Evolutionary conservation across 2,888 invertebrate genomes (phyloP).

Genomic region (Agrotis puta): DNA sequence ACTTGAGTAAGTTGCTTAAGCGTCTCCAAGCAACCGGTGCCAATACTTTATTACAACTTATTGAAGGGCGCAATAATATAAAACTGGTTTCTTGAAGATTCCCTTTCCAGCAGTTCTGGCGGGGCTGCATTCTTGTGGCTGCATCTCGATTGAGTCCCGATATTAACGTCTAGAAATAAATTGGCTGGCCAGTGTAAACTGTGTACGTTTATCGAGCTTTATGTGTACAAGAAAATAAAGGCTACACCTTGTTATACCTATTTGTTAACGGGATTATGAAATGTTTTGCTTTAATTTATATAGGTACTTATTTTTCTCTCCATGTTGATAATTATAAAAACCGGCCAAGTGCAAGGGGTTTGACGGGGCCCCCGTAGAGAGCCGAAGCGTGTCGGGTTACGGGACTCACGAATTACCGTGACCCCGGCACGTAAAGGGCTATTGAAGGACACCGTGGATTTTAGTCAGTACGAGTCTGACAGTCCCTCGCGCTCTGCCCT

Average conservation of each 20-base stretch:
- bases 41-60: slow-evolving; percentile 52
- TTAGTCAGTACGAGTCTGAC: no score
- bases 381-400: no score
- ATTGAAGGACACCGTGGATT: no score
- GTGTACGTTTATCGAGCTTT: slow-evolving; percentile 35
- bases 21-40: slow-evolving; percentile 28
- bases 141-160: slow-evolving; percentile 78
- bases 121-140: slow-evolving; percentile 81
- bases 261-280: slow-evolving; percentile 8
- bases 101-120: slow-evolving; percentile 81
- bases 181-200: slow-evolving; percentile 64
- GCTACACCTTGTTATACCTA: slow-evolving; percentile 2
- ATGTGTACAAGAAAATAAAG: slow-evolving; percentile 29
- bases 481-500: no score
- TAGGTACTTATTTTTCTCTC: not conserved
- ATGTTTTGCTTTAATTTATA: not conserved
- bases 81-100: slow-evolving; percentile 85
- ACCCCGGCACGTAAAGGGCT: no score
- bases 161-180: slow-evolving; percentile 79
- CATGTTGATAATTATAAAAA: no score
- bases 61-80: slow-evolving; percentile 70
- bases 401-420: no score
- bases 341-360: no score
- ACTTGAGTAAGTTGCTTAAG: slow-evolving; percentile 29
- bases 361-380: no score